phyloP scores from a whole-genome alignment of 2,888 invertebrate species.

The Nomada flava region DNA sequence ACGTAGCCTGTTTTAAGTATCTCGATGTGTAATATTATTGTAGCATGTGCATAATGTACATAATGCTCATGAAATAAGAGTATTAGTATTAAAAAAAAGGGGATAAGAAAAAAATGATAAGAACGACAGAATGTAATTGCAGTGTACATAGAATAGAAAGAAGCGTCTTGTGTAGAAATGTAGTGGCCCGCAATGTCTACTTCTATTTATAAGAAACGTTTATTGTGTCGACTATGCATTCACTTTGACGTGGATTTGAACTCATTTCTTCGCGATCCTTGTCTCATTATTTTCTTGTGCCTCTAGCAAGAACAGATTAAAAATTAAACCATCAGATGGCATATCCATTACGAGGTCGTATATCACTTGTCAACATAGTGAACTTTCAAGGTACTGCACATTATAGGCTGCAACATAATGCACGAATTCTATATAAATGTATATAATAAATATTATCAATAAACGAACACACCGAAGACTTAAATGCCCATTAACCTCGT shows the following conservation, averaged over 20 bases:
- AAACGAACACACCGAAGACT: no score
- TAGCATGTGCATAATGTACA: neutral
- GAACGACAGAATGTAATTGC: neutral
- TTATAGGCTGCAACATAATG: neutral
- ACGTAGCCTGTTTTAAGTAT: neutral
- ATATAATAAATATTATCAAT: no score
- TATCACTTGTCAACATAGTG: neutral
- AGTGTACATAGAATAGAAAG: neutral
- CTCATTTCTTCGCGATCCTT: neutral
- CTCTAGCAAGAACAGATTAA: neutral
- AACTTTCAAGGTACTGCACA: neutral
- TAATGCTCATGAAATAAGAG: neutral
- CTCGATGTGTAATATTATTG: neutral
- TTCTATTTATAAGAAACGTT: neutral
- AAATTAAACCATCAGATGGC: neutral
- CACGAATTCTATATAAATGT: neutral
- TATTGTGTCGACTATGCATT: neutral
- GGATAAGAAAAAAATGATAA: no score
- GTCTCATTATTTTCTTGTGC: neutral
- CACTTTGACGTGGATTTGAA: neutral
- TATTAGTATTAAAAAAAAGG: neutral
- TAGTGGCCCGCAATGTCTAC: neutral
- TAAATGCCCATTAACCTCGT: no score
- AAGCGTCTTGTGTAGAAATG: neutral
- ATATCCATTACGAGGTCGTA: conserved; percentile 19